These are phyloP conservation scores for Cossypha polioptera DNA, from an alignment of 2,797 vertebrate species.

Conservation along the genomic window DNA sequence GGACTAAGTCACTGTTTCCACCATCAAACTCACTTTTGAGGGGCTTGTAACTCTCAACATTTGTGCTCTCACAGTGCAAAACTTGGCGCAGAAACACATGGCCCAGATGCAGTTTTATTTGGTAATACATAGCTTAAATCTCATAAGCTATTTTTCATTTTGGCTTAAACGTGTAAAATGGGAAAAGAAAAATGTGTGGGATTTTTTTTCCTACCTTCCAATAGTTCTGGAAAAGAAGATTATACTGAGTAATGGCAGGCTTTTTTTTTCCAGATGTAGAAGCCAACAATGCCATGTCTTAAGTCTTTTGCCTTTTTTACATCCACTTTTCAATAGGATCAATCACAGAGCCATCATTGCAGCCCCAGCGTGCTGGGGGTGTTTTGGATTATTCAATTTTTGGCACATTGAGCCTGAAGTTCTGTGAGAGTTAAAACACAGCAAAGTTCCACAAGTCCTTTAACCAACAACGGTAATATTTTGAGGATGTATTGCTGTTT, in stretches of 20 bases:
- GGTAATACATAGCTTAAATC: constrained; percentile 50
- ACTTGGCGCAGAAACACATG: neutral
- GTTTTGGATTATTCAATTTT: fast-evolving
- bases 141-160: neutral
- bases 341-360: fast-evolving
- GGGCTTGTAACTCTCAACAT: neutral
- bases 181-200: neutral
- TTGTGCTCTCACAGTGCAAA: neutral
- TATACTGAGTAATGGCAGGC: neutral
- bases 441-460: neutral
- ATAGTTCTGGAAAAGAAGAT: neutral
- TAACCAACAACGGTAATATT: neutral
- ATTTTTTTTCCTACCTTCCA: neutral
- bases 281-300: neutral
- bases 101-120: constrained; percentile 46
- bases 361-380: neutral
- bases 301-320: neutral
- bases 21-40: neutral
- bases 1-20: constrained; percentile 16
- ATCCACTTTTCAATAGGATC: neutral
- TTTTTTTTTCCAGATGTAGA: neutral
- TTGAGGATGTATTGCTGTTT: neutral
- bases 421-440: neutral
- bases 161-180: neutral
- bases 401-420: neutral